A percentile compares a stretch with the other conserved stretches of the same genome.
Conservation (phyloP, 2,113 vertebrate genomes). For the Colaptes auratus region DNA sequence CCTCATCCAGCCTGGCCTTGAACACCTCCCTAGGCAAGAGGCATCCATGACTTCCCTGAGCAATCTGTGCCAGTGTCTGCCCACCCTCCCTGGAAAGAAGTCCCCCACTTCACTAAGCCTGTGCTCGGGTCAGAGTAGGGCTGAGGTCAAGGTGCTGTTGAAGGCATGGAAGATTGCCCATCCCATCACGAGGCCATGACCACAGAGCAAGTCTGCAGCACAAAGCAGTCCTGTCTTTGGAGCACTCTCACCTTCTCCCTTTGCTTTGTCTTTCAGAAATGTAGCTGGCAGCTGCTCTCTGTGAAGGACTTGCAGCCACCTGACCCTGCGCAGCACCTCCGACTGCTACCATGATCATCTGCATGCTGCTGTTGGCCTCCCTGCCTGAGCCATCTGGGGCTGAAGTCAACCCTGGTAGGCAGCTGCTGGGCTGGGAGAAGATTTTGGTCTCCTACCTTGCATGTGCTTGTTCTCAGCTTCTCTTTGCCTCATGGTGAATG, state of each 20-base stretch:
- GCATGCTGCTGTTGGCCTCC: slow-evolving; percentile 82
- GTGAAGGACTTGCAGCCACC: slow-evolving; percentile 32
- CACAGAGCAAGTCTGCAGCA: not conserved
- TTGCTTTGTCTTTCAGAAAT: slow-evolving; percentile 80
- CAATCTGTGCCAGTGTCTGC: too few species aligned
- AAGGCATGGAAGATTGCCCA: not conserved
- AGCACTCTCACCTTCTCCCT: slow-evolving; percentile 29
- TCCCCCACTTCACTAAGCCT: not conserved
- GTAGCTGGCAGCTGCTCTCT: slow-evolving; percentile 78
- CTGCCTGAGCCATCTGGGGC: slow-evolving; percentile 75
- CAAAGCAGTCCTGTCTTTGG: not conserved
- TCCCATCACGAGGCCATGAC: not conserved
- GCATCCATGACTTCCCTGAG: too few species aligned
- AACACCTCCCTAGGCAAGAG: too few species aligned
- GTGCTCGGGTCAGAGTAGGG: not conserved
- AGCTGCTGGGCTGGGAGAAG: not conserved
- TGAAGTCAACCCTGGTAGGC: slow-evolving; percentile 87
- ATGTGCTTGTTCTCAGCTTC: not conserved
- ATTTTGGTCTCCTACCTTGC: not conserved
- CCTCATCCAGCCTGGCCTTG: too few species aligned
- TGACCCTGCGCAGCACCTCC: slow-evolving; percentile 45
- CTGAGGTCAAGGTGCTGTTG: not conserved
- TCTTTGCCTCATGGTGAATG: not conserved
- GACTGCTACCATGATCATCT: slow-evolving; percentile 87
- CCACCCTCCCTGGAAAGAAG: too few species aligned